Conservation (phyloP, 2,113 vertebrate genomes). For the Phylloscopus trochilus region DNA sequence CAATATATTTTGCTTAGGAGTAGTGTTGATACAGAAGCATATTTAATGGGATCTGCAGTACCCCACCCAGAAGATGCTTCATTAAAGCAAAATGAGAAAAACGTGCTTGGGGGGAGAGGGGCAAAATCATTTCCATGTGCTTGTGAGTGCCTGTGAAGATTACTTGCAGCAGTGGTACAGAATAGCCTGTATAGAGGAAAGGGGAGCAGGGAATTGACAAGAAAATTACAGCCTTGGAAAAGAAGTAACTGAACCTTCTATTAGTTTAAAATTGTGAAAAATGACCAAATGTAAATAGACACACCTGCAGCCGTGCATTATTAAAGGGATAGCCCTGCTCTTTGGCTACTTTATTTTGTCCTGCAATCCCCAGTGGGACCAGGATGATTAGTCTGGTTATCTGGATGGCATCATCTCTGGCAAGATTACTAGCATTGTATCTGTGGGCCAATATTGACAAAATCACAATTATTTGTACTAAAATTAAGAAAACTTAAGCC, state of each 20-base stretch:
- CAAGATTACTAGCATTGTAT: not conserved
- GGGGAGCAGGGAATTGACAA: not conserved
- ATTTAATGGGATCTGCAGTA: conserved; percentile 50
- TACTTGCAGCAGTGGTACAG: not conserved
- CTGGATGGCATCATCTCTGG: not conserved
- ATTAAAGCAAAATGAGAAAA: conserved; percentile 53
- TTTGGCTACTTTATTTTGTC: not conserved
- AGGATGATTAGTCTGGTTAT: not conserved
- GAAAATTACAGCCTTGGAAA: not conserved
- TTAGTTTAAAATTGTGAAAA: not conserved
- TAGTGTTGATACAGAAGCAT: conserved; percentile 64
- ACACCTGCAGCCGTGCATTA: not conserved
- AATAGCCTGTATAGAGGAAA: not conserved
- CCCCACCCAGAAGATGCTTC: conserved; percentile 8
- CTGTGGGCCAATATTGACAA: not conserved
- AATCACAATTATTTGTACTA: not conserved
- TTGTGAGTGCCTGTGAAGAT: not conserved
- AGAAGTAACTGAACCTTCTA: not conserved
- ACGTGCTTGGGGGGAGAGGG: not conserved
- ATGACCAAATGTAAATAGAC: not conserved
- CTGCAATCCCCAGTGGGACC: not conserved
- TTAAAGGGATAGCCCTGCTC: not conserved
- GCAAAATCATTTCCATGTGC: not conserved
- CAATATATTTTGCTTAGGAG: conserved; percentile 75
- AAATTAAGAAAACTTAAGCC: not conserved